Base-by-base conservation (phyloP, 2,113 vertebrate species). In the Catharus minimus region DNA sequence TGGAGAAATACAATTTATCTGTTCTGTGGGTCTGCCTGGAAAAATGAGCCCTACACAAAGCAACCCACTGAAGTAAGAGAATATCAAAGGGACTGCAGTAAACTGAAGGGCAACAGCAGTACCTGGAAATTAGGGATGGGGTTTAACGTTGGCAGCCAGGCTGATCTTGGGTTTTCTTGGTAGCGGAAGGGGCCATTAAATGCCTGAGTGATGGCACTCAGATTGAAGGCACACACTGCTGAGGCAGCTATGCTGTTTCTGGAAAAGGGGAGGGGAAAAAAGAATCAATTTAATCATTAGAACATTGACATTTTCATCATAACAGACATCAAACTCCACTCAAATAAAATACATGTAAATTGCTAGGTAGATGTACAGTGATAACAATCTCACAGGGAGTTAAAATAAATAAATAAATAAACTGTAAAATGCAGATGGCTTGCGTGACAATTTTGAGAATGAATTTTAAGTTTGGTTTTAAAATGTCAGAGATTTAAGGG, bases 181-280 rank as follows among this genome's bases (percentile, higher is more conserved):
- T 98, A 99, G 68, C 99, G 98, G 96, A 99, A 99, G 2, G 99
- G 98, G 28, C 99, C 99, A 12, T 98, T 99, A 97, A 99, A 99
- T 39, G 99, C 98, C 91, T 98, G 99, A 50, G 98, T 98, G 97
- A 99, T 99, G 96, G 99, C 98, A 96, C 99, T 99, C 90, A 99
- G 98, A 97, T 99, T 99, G 98, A 99, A 99, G 94, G 99, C 99
- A 91, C 99, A 99, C 92, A 99, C 98, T 32, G 99, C 99, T 23
- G 99, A 99, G 17, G 99, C 99, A 43, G 99, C 99, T 23, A 99
- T 99, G 92, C 99, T 99, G 97, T 99, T 99, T 96, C 99, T 99
- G 96, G 95, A 98, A 94, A 83, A 94, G 77, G 65, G 53, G 57
- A 55, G 47, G 74, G 55, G 17, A 30, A 67, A 90, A 67, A 91